A percentile compares a stretch with the other conserved stretches of the same genome.
Evolutionary conservation across 2,888 invertebrate species (phyloP).

Genomic region (Octodonta nipae): DNA sequence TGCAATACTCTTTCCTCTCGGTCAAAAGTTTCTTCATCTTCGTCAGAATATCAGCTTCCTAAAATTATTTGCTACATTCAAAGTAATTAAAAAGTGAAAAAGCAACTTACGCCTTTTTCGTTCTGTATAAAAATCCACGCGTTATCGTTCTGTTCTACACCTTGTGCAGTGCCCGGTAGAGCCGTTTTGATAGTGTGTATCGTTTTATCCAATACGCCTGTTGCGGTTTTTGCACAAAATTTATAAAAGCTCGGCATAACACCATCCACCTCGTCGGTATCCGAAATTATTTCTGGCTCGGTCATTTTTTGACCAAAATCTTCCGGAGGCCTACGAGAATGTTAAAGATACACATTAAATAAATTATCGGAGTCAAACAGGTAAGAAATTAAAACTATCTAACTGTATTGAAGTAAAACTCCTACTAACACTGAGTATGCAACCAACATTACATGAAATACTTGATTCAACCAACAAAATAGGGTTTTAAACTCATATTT

Average conservation of each 20-base stretch:
- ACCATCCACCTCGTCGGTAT: slow-evolving; percentile 28
- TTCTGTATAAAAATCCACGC: slow-evolving; percentile 37
- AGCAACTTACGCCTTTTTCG: slow-evolving; percentile 28
- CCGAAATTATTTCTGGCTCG: slow-evolving; percentile 16
- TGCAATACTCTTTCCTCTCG: slow-evolving; percentile 42
- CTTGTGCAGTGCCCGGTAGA: slow-evolving; percentile 41
- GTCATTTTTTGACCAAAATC: slow-evolving; percentile 16
- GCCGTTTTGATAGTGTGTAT: slow-evolving; percentile 64
- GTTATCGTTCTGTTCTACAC: slow-evolving; percentile 33
- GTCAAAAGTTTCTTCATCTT: slow-evolving; percentile 41
- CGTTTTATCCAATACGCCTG: slow-evolving; percentile 55
- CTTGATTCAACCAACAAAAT: too few relatives aligned
- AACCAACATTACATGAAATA: too few relatives aligned
- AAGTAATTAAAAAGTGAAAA: neutral
- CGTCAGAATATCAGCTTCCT: slow-evolving; percentile 35
- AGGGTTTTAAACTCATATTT: too few relatives aligned
- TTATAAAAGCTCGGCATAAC: slow-evolving; percentile 40
- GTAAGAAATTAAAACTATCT: too few relatives aligned
- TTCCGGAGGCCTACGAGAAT: slow-evolving; percentile 23
- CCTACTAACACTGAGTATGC: too few relatives aligned
- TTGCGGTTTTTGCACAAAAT: slow-evolving; percentile 62
- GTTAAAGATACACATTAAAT: too few relatives aligned
- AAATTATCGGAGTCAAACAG: neutral
- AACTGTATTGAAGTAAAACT: too few relatives aligned
- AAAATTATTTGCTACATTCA: slow-evolving; percentile 8